phyloP scores from a whole-genome alignment of 2,113 vertebrate species.

The Drymodes brunneopygia region DNA sequence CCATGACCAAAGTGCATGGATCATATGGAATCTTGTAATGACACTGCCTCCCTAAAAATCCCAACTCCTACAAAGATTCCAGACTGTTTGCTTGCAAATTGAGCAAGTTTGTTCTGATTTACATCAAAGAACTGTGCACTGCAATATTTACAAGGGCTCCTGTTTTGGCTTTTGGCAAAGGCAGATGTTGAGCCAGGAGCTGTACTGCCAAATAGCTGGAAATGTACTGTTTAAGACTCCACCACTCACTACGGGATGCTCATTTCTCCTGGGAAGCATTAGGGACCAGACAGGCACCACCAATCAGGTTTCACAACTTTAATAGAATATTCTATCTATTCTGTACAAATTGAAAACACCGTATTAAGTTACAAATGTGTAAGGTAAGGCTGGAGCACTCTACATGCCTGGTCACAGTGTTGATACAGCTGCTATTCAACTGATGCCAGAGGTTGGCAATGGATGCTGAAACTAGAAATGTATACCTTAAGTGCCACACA shows the following conservation, averaged over 20 bases:
- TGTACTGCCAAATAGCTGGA: background rate
- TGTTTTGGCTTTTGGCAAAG: background rate
- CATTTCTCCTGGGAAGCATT: background rate
- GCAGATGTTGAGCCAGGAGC: background rate
- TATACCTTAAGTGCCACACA: slow-evolving; percentile 41
- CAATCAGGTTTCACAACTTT: slow-evolving; percentile 87
- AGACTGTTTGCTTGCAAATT: background rate
- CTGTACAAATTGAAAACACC: slow-evolving; percentile 95
- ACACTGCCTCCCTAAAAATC: background rate
- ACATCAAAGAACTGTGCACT: background rate
- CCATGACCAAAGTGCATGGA: rapidly evolving
- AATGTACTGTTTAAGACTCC: background rate
- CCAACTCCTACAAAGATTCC: background rate
- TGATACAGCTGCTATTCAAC: slow-evolving; percentile 64
- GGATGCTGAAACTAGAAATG: slow-evolving; percentile 44
- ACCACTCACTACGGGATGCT: background rate
- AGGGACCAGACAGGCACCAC: slow-evolving; percentile 38
- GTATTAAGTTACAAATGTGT: slow-evolving; percentile 91
- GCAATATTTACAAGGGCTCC: background rate
- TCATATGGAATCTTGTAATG: background rate
- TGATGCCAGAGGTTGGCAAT: slow-evolving; percentile 46
- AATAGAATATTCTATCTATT: slow-evolving; percentile 97
- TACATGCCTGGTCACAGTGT: slow-evolving; percentile 75
- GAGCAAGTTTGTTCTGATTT: background rate
- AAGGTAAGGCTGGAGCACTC: slow-evolving; percentile 90